Base-by-base conservation (phyloP, 2,888 invertebrate genomes). In the Limnephilus auricula region DNA sequence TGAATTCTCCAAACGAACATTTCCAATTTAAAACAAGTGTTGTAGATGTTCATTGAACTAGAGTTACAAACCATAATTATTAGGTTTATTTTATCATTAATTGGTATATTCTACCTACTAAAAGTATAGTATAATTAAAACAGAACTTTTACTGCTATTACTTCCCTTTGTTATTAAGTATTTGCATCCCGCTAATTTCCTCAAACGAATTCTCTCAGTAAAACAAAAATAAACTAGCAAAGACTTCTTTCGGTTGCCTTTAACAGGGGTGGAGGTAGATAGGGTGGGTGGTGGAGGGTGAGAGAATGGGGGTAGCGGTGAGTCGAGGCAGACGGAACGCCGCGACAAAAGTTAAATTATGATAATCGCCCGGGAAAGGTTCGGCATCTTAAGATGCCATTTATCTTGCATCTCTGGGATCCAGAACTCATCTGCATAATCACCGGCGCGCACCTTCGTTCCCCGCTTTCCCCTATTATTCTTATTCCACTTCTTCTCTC, bases 371-470 rank as follows among this genome's bases (percentile, higher is more conserved):
- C 79, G 85, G 91, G 90, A 90, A 91, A 90, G 89, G 90, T 92
- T 93, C 92, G 93, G 93, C 92, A 92, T 92, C 93, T 93, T 90
- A 93, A 91, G 91, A 90, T 90, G 92, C 92, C 92, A 92, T 93
- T 93, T 92, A 92, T 93, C 93, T 92, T 90, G 91, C 91, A 93
- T 93, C 93, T 90, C 84, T 65, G 86, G 91, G 84, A 90, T 90
- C 92, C 92, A 89, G 89, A 90, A 89, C 93, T 93, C 93, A 93
- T 93, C 93, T 93, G 93, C 93, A 93, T 93, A 93, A 93, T 93
- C 92, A 92, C 93, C 91, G 90, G 90, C 34, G 83, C 31, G 83
- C 82, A 89, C 82, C 83, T 82, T 85, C 82, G 79, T 85, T 80
- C 40, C 50, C 79, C 37, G 79, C 82, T 37, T 10, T 25, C 32